phyloP scores from a whole-genome alignment of 2,113 vertebrate species.

The Indri indri region DNA sequence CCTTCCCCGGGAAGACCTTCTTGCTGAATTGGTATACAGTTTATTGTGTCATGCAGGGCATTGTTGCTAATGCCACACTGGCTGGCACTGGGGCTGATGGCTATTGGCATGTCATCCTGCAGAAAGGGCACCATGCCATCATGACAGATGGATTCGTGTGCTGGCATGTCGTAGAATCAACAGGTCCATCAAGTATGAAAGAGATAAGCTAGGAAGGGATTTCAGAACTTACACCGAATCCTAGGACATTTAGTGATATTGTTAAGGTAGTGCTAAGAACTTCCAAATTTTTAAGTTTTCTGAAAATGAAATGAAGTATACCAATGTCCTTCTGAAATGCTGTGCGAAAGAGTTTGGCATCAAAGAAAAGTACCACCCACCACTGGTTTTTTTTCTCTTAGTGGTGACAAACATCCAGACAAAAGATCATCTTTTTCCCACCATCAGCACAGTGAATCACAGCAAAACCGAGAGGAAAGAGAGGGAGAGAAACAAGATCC shows the following conservation, averaged over 20 bases:
- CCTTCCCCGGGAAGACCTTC: conserved; percentile 62
- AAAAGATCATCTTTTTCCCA: neutral
- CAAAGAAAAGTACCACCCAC: conserved; percentile 14
- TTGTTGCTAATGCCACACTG: conserved; percentile 65
- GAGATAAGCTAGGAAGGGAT: neutral
- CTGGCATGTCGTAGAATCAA: conserved; percentile 70
- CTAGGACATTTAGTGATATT: neutral
- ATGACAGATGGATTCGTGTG: conserved; percentile 73
- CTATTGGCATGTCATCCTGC: conserved; percentile 38
- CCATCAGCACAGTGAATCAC: neutral
- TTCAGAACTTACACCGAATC: neutral
- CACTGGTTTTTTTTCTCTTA: neutral
- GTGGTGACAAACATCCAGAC: neutral
- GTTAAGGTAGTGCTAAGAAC: neutral
- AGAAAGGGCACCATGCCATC: conserved; percentile 69
- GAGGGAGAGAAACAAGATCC: neutral
- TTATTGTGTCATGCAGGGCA: conserved; percentile 66
- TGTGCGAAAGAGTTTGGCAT: conserved; percentile 33
- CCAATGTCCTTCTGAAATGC: neutral
- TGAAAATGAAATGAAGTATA: neutral
- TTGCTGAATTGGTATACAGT: conserved; percentile 1
- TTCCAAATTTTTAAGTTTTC: neutral
- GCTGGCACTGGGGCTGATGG: conserved; percentile 45
- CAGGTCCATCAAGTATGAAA: conserved; percentile 61
- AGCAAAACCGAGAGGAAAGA: neutral